These are phyloP conservation scores for Pherbina coryleti DNA, from an alignment of 2,888 invertebrate genomes.

Conservation along the genomic window DNA sequence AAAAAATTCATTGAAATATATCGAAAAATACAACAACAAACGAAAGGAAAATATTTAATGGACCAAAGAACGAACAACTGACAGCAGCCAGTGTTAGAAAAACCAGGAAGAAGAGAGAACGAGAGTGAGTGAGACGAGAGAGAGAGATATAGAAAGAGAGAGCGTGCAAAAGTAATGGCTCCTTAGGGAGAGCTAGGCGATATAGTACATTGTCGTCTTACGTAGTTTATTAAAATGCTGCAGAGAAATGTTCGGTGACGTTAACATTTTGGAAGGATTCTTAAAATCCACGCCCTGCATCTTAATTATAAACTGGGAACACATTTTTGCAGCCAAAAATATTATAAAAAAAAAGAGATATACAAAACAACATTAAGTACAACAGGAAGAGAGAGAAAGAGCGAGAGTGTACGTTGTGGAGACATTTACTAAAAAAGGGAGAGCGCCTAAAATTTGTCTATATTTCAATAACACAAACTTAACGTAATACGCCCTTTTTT, in stretches of 20 bases:
- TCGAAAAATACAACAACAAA: background rate
- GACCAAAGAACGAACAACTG: background rate
- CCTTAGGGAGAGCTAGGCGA: background rate
- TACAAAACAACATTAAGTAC: background rate
- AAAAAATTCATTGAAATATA: conserved; percentile 6
- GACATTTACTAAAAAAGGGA: background rate
- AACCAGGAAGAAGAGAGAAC: conserved; percentile 5
- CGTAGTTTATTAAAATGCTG: background rate
- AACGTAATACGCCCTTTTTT: conserved; percentile 43
- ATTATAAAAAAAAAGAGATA: background rate
- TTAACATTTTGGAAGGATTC: conserved; percentile 4
- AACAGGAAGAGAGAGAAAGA: conserved; percentile 12
- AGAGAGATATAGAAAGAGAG: conserved; percentile 15
- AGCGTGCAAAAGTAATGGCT: background rate
- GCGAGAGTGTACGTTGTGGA: background rate
- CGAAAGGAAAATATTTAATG: background rate
- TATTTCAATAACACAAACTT: conserved; percentile 19
- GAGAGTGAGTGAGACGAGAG: too few species aligned
- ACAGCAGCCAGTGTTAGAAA: background rate
- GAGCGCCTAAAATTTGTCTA: conserved; percentile 21
- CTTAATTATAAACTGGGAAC: conserved; percentile 48
- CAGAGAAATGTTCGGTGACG: conserved; percentile 7
- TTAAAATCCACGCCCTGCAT: conserved; percentile 50
- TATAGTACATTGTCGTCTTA: background rate
- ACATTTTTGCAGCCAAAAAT: background rate